phyloP scores from a whole-genome alignment of 2,113 vertebrate species.

The Sorex fumeus region DNA sequence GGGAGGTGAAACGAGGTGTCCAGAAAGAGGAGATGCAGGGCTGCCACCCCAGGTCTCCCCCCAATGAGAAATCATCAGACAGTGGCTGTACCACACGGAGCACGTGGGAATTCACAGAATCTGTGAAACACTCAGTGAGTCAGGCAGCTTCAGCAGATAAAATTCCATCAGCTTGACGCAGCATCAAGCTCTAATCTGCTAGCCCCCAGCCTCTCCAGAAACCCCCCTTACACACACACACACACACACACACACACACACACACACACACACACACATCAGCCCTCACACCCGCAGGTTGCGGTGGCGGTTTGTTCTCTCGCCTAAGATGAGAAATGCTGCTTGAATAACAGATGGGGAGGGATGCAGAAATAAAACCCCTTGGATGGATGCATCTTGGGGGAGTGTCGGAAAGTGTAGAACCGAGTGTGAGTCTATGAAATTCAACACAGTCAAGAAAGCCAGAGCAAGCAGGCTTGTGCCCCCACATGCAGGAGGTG shows the following conservation, averaged over 20 bases:
- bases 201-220: fast-evolving
- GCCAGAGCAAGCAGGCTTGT: conserved; percentile 47
- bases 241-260: too few relatives aligned
- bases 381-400: conserved; percentile 65
- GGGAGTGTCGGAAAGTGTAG: conserved; percentile 67
- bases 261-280: not conserved
- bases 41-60: not conserved
- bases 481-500: not conserved
- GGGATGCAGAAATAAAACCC: conserved; percentile 75
- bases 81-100: fast-evolving
- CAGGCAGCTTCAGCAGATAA: not conserved
- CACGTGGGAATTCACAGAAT: not conserved
- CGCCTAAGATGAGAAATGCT: conserved; percentile 60
- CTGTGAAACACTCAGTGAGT: not conserved
- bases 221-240: too few relatives aligned
- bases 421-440: conserved; percentile 66
- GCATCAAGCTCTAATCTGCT: not conserved
- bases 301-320: not conserved
- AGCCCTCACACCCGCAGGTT: not conserved
- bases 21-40: not conserved
- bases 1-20: fast-evolving
- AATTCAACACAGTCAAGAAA: conserved; percentile 64
- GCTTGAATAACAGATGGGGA: conserved; percentile 61
- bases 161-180: not conserved
- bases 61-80: too few relatives aligned